Base-by-base conservation (phyloP, 2,888 invertebrate species). In the Ryuthela nishihirai region DNA sequence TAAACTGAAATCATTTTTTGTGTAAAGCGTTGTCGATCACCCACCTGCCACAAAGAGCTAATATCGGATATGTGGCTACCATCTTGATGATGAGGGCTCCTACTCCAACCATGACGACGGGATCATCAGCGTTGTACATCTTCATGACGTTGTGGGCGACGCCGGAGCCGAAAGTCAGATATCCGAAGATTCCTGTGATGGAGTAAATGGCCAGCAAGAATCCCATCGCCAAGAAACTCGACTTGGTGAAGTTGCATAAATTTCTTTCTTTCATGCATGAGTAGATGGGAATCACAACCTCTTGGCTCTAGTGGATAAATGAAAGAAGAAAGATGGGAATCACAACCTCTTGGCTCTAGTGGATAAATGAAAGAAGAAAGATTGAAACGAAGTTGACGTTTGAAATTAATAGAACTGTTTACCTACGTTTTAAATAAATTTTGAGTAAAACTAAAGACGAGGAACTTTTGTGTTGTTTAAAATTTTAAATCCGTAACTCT, bases 211-310 rank as follows among this genome's bases (percentile, higher is more conserved):
- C 23, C 20, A 76, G 73, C 61, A 79, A 77, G 40, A 80, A 35
- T 2, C 17, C 18, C 50, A 66, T 52, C 18, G 82, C 80, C 2
- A 76, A 59, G 1, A 74, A 53, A 1, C 78, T 73, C 3, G 80
- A 77, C 50, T 77, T 70, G 0, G 76, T 72, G 65, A 82, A 82
- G 46, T 77, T 75, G 36, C 67, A 65, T 9, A 80, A 60, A 38
- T 71, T 75, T 25, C 80, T 72, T 3, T 78, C 72, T 64, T 76
- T 76, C 75, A 82, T 77, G 65, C 82, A 82, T 20, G 80, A 77
- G 66, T 82, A 82, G 23, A 81, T 81, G 3, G 83, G 82, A 58
- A 83, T 79, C 6, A 79, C 77, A 39, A 80, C 80, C 66, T 82
- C 80, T 68, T 82, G 82, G 66, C 80, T 79, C 80, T 82, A 72